Evolutionary conservation across 2,888 invertebrate species (phyloP).

Genomic region (Acanthacorydalis orientalis): DNA sequence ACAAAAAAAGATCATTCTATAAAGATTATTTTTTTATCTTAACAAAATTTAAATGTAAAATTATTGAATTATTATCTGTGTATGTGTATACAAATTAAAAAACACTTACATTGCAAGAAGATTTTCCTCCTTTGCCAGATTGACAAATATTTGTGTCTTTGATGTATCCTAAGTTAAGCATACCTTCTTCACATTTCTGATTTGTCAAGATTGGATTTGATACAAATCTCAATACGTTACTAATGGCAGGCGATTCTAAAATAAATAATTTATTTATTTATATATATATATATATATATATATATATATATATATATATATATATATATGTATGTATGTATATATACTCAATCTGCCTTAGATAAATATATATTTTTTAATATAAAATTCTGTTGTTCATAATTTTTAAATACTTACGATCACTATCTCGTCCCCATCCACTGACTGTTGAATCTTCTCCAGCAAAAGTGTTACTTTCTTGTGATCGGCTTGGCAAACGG

Average conservation of each 20-base stretch:
- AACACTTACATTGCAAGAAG: conserved; percentile 13
- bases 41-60: too few species aligned
- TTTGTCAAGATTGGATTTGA: conserved; percentile 8
- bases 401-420: conserved; percentile 12
- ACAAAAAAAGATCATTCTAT: too few species aligned
- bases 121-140: conserved; percentile 10
- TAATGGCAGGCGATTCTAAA: conserved; percentile 2
- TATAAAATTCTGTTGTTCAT: too few species aligned
- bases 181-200: conserved; percentile 3
- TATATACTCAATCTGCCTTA: too few species aligned
- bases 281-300: too few species aligned
- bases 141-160: conserved; percentile 11
- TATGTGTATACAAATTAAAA: background rate
- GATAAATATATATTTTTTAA: too few species aligned
- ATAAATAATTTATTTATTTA: too few species aligned
- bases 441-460: conserved; percentile 24
- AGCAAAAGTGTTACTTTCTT: conserved; percentile 20
- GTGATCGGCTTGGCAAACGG: conserved; percentile 21
- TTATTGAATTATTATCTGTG: too few species aligned
- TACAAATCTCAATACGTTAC: conserved; percentile 8
- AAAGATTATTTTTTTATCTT: too few species aligned
- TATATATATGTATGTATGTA: too few species aligned
- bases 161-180: conserved; percentile 1
- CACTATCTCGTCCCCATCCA: conserved; percentile 29
- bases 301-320: too few species aligned